Conservation (phyloP, 2,797 vertebrate genomes). For the Ficedula albicollis region DNA sequence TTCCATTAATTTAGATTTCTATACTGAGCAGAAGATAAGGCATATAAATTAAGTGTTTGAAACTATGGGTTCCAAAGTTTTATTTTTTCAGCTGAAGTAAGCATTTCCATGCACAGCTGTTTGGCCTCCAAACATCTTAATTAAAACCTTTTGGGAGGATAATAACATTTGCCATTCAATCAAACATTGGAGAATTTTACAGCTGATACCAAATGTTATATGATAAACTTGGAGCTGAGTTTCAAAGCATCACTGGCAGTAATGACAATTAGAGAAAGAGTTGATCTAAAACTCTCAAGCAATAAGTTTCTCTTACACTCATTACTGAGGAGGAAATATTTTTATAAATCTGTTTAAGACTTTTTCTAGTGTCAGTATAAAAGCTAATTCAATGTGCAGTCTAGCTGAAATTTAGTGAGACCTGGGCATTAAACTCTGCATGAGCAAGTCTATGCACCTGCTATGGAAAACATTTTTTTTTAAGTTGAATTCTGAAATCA, state of each 20-base stretch:
- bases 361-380: neutral
- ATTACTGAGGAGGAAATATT: neutral
- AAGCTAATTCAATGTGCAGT: neutral
- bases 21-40: neutral
- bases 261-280: neutral
- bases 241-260: neutral
- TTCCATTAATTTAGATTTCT: neutral
- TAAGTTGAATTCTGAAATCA: neutral
- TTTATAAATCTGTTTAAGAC: neutral
- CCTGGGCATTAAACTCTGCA: neutral
- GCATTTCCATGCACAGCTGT: constrained; percentile 30
- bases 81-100: constrained; percentile 19
- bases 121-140: constrained; percentile 24
- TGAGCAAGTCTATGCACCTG: neutral
- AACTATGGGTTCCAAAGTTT: neutral
- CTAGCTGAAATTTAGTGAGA: neutral
- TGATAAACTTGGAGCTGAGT: neutral
- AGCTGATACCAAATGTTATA: neutral
- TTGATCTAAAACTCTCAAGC: neutral
- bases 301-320: neutral
- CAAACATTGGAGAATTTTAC: neutral
- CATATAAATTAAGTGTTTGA: neutral
- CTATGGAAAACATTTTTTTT: neutral
- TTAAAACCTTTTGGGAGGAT: constrained; percentile 29
- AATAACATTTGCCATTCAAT: constrained; percentile 19